phyloP scores from a whole-genome alignment of 2,113 vertebrate species.

The Sinosuthora webbiana region DNA sequence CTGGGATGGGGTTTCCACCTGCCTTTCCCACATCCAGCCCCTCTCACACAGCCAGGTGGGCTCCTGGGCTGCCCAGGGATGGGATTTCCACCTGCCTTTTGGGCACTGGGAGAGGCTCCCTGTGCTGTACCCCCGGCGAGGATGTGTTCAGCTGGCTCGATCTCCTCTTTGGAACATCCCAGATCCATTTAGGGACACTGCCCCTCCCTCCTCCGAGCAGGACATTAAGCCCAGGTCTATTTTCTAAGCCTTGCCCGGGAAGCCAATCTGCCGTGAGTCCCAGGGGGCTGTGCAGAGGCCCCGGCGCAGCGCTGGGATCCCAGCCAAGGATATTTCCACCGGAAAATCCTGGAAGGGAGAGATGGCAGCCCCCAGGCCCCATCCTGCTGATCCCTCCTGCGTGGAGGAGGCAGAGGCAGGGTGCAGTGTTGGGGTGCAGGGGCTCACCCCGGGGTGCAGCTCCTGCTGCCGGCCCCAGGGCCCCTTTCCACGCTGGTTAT shows the following conservation, averaged over 20 bases:
- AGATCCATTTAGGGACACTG: not conserved
- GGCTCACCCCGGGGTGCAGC: not conserved
- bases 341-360: not conserved
- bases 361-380: not conserved
- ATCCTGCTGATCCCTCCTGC: not conserved
- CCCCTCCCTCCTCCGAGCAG: not conserved
- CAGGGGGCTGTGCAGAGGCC: not conserved
- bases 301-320: not conserved
- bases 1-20: not conserved
- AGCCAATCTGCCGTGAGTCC: not conserved
- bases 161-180: not conserved
- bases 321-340: not conserved
- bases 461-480: not conserved
- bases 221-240: not conserved
- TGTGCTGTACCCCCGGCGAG: not conserved
- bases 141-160: not conserved
- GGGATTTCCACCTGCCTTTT: not conserved
- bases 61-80: not conserved
- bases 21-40: not conserved
- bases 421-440: not conserved
- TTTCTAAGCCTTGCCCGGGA: not conserved
- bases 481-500: not conserved
- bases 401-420: fast-evolving
- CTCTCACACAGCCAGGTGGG: not conserved
- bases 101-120: not conserved